Evolutionary conservation across 2,113 vertebrate genomes (phyloP).

Genomic region (Mus pahari): DNA sequence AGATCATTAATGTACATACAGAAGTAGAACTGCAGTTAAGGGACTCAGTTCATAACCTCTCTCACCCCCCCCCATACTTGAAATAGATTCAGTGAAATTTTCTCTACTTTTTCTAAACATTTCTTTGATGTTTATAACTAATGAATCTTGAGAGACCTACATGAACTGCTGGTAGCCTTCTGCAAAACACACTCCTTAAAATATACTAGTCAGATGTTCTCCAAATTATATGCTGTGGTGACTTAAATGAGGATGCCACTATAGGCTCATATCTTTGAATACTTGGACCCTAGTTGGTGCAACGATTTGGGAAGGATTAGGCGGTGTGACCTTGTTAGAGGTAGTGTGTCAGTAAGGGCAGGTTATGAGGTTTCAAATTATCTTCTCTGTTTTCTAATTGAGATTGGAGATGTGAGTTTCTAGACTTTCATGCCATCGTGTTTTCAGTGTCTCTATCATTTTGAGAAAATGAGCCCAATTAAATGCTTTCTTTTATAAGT

Average conservation of each 20-base stretch:
- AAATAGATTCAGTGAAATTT: neutral
- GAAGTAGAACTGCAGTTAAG: slow-evolving; percentile 84
- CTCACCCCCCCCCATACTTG: neutral
- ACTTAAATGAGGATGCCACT: neutral
- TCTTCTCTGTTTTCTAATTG: neutral
- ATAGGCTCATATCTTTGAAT: neutral
- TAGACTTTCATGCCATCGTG: neutral
- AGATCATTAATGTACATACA: slow-evolving; percentile 87
- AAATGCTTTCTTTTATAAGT: neutral
- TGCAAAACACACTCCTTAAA: neutral
- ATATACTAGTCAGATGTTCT: neutral
- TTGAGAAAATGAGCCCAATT: neutral
- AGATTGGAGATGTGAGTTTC: neutral
- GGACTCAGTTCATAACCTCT: slow-evolving; percentile 70
- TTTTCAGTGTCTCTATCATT: neutral
- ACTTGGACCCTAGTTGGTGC: neutral
- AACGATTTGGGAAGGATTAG: neutral
- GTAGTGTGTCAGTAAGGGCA: neutral
- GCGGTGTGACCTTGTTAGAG: neutral
- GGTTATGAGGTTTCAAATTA: neutral
- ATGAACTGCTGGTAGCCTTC: neutral
- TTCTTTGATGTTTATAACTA: neutral
- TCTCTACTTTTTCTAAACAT: neutral
- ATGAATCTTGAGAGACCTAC: neutral
- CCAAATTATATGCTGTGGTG: neutral